Percentiles rank a stretch among this genome's conserved stretches.
phyloP scores from a whole-genome alignment of 2,113 vertebrate genomes.

The Limanda limanda region DNA sequence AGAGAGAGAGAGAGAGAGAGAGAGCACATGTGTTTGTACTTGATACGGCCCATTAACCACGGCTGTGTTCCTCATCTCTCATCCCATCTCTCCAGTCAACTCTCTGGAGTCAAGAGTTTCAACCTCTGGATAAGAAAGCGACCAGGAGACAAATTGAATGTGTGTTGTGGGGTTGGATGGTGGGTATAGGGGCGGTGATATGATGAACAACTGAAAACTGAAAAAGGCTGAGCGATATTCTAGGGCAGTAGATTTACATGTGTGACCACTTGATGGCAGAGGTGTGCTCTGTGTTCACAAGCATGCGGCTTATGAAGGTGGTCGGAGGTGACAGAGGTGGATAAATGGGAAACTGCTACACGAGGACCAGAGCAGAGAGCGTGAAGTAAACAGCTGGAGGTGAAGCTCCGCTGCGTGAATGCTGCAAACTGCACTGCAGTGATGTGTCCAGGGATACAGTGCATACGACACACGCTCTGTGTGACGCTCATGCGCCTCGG shows the following conservation, averaged over 20 bases:
- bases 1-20: constrained; percentile 29
- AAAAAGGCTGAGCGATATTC: constrained; percentile 21
- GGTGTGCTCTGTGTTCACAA: constrained; percentile 37
- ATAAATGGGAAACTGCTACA: constrained; percentile 31
- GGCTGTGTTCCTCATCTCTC: constrained; percentile 68
- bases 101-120: constrained; percentile 73
- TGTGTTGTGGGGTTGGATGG: constrained; percentile 30
- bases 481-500: neutral
- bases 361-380: constrained; percentile 10
- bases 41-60: constrained; percentile 78
- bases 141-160: constrained; percentile 75
- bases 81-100: constrained; percentile 76
- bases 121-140: constrained; percentile 72
- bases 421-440: constrained; percentile 22
- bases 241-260: constrained; percentile 43
- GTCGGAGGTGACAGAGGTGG: constrained; percentile 4
- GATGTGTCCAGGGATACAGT: neutral
- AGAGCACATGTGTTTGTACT: constrained; percentile 36
- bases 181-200: neutral
- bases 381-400: constrained; percentile 52
- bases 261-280: constrained; percentile 67
- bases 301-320: neutral
- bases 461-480: neutral
- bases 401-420: constrained; percentile 31
- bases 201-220: constrained; percentile 35